Base-by-base conservation (phyloP, 2,113 vertebrate genomes). In the Etheostoma spectabile region DNA sequence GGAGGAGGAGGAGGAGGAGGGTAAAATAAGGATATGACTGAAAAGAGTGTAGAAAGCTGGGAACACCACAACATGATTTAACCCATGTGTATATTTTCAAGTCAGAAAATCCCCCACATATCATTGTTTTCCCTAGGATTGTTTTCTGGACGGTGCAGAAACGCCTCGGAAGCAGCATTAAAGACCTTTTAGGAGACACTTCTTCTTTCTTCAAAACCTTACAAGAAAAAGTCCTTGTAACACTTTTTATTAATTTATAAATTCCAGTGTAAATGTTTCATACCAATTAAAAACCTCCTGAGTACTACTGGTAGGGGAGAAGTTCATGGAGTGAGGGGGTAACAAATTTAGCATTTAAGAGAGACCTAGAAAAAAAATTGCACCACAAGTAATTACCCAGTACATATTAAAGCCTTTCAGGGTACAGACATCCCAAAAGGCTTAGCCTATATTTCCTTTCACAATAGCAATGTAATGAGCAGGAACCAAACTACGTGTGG, bases 1-100 rank as follows among this genome's bases (percentile, higher is more conserved):
- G 52, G 79, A 87, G 51, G 66, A 77, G 7, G 68, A 62, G 13
- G 51, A 71, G 77, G 38, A 79, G 69, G 60, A 79, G 48, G 65
- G 53, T 63, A 67, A 74, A 83, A 49, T 46, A 48, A 71, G 45
- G 61, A 81, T 18, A 85, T 24, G 15, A 35, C 51, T 61, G 45
- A 79, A 76, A 63, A 77, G 49, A 77, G 24, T 70, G 77, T 19
- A 16, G 57, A 65, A 57, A 83, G 53, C 33, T 75, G 71, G 48
- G 33, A 63, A 56, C 30, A 69, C 51, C 22, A 59, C 11, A 8
- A 85, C 8, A 49, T 19, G 60, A 77, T 18, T 77, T 42, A 42
- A 42, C 38, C 38, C 38, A 42, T 42, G 38, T 64, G 55, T 67
- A 18, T 18, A 38, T 67, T 51, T 57, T 30, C 3, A 33, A 21